Conservation (phyloP, 2,888 invertebrate species). For the Callyntrura sp. region DNA sequence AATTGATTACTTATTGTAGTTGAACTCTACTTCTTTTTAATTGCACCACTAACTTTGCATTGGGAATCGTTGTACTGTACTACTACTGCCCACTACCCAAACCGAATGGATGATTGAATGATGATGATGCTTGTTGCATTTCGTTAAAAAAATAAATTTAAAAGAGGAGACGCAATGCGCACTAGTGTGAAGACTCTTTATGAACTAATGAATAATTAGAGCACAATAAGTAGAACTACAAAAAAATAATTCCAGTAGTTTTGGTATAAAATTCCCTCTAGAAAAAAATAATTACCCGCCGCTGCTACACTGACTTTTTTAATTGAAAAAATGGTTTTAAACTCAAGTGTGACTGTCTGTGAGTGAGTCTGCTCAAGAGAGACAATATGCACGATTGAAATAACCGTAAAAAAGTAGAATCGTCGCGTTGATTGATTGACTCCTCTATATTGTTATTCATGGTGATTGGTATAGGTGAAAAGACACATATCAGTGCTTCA, state of each 20-base stretch:
- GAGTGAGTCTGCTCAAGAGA: not conserved
- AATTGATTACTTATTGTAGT: not conserved
- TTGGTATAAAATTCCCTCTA: not conserved
- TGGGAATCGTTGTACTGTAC: constrained; percentile 10
- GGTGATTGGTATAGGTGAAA: constrained; percentile 85
- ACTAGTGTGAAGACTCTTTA: not conserved
- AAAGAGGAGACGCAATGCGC: constrained; percentile 44
- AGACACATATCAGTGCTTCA: constrained; percentile 93
- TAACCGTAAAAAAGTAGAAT: constrained; percentile 15
- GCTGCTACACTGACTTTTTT: not conserved
- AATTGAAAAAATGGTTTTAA: not conserved
- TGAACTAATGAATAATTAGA: constrained; percentile 4
- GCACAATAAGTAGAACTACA: constrained; percentile 5
- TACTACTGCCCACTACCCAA: constrained; percentile 1
- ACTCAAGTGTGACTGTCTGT: not conserved
- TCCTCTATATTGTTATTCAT: constrained; percentile 44
- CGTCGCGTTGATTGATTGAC: constrained; percentile 28
- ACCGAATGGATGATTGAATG: constrained; percentile 35
- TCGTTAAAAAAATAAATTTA: constrained; percentile 19
- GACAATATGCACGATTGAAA: constrained; percentile 11
- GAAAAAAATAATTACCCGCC: not conserved
- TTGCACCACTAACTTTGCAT: constrained; percentile 43
- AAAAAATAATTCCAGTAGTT: constrained; percentile 5
- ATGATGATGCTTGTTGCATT: constrained; percentile 54
- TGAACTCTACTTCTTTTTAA: constrained; percentile 25